Evolutionary conservation across 30 jellyfish, hydroid and myxozoan genomes (phyloP), one percentile per base, ranked within the genome.

Genomic region (Mastigias papua): DNA sequence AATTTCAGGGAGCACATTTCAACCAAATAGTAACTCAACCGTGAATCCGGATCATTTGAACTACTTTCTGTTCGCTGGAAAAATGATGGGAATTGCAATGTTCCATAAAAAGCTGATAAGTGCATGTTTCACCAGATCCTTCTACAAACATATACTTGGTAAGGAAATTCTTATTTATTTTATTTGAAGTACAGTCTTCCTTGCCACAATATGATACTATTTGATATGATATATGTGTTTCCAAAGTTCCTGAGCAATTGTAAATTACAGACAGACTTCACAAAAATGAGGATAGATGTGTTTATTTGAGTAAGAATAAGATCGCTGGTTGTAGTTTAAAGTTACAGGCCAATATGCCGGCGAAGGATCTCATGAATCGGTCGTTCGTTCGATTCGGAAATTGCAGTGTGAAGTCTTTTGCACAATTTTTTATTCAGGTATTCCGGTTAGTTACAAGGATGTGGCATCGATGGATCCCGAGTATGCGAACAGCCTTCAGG

Each of bases 91-190:
- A 15, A 31, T 95, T 76, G 98, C 99, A 42, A 78, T 95, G 76
- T 95, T 77, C 80, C 99, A 95, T 72, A 89, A 90, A 69, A 80
- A 90, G 42, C 86, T 95, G 30, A 84, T 95, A 72, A 85, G 89
- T 78, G 97, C 98, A 0, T 50, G 92, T 76, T 95, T 95, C 84
- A 90, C 99, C 0, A 35, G 98, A 73, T 90, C 98, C 6, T 95
- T 95, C 78, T 95, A 95, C 96, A 95, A 95, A 49, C 99, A 95
- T 70, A 73, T 95, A 7, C 82, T 95, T 34, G 98, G 98, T 92
- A 46, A 0, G 78, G 57, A 26, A 3, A 31, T 0, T 33, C 48
- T n/a, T n/a, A n/a, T n/a, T n/a, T n/a, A n/a, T n/a, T n/a, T n/a
- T n/a, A n/a, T n/a, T n/a, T n/a, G n/a, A n/a, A n/a, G n/a, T n/a